Evolutionary conservation across 2,888 invertebrate species (phyloP), one percentile per base, ranked within the genome.

Genomic region (Nephrocerus scutellatus): DNA sequence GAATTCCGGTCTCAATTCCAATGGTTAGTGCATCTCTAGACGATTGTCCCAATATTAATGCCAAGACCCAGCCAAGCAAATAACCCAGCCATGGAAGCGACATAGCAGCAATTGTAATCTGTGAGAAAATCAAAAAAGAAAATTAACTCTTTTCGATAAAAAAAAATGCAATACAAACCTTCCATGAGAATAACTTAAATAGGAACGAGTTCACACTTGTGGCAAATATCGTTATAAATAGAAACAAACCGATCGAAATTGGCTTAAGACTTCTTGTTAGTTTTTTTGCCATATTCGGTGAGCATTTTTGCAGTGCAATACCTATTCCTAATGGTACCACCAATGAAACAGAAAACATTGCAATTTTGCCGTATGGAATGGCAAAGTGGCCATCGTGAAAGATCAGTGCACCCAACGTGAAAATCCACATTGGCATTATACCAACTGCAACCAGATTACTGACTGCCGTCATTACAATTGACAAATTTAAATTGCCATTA

Each of bases 391-490:
- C 82, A 46, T 78, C 73, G 1, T 73, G 68, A 65, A 87, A 86
- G 36, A 87, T 83, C 26, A 71, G 66, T 52, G 74, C 75, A 0
- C 91, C 91, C 30, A 91, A 72, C 0, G 88, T 86, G 62, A 89
- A 87, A 9, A 90, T 71, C 91, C 91, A 91, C 6, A 85, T 60
- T 0, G 91, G 91, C 76, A 91, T 87, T 73, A 88, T 80, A 84
- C 84, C 85, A 55, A 93, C 83, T 0, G 91, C 83, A 3, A 81
- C 80, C 5, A 93, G 63, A 1, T 88, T 92, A 43, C 88, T 85
- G 47, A 90, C 71, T 16, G 91, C 79, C 0, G 95, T 95, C 92
- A 95, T 92, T 13, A 93, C 84, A 30, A 95, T 78, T 1, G 90
- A 91, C 36, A 95, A 72, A 63, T 89, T 84, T 12, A 93, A 74